Conservation (phyloP, 2,888 invertebrate genomes). For the Pilophorus perplexus region DNA sequence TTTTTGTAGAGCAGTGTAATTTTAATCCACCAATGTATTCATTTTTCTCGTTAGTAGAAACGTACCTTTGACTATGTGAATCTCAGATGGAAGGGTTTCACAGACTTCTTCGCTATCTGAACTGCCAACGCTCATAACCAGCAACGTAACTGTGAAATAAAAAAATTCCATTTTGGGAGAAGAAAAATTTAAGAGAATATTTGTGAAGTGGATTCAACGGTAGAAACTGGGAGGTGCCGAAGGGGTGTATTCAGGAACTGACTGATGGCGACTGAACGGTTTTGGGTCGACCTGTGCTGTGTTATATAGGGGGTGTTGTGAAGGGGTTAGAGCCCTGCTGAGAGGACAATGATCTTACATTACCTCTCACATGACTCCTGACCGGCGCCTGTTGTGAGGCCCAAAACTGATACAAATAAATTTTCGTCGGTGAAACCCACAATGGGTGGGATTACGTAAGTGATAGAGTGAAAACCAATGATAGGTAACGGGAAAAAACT, state of each 20-base stretch:
- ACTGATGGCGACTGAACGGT: background rate
- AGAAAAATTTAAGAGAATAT: background rate
- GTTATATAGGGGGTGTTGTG: background rate
- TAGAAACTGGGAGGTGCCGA: no score
- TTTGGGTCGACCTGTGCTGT: background rate
- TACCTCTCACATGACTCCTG: no score
- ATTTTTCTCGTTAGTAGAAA: no score
- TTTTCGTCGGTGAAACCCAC: no score
- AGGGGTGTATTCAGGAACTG: background rate
- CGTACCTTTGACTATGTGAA: conserved; percentile 84
- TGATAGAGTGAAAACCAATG: no score
- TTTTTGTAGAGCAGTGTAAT: no score
- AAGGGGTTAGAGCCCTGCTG: background rate
- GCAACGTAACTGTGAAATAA: background rate
- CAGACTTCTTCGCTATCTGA: conserved; percentile 61
- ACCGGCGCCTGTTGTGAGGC: no score
- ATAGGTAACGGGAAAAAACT: no score
- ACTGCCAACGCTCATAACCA: background rate
- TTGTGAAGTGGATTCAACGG: no score
- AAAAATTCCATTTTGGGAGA: background rate
- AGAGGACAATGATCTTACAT: conserved; percentile 20
- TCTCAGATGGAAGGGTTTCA: conserved; percentile 80
- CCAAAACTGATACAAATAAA: no score
- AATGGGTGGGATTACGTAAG: no score
- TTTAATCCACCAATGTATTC: no score